Conservation (phyloP, 2,113 vertebrate genomes). For the Neotoma lepida region DNA sequence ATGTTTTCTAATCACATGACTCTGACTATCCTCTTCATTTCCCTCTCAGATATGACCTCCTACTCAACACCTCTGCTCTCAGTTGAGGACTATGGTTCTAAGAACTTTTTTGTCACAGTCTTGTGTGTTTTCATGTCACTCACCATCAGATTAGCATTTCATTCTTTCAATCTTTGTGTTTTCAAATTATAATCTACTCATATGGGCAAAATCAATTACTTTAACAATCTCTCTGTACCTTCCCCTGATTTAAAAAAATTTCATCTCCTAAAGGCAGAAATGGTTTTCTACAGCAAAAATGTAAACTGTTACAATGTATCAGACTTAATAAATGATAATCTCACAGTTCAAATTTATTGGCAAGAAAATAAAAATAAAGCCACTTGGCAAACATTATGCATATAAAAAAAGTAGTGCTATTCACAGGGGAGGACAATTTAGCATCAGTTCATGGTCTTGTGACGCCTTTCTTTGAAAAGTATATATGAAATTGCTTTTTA, state of each 20-base stretch:
- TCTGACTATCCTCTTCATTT: background rate
- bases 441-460: slow-evolving; percentile 27
- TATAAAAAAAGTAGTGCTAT: background rate
- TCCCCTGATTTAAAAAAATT: background rate
- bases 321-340: background rate
- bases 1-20: background rate
- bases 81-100: background rate
- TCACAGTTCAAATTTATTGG: background rate
- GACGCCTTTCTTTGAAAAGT: slow-evolving; percentile 59
- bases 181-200: background rate
- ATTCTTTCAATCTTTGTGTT: background rate
- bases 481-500: slow-evolving; percentile 25
- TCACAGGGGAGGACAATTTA: slow-evolving; percentile 17
- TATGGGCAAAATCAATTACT: background rate
- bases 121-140: background rate
- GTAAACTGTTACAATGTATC: background rate
- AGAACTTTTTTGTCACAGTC: background rate
- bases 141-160: background rate
- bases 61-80: background rate
- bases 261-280: background rate
- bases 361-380: background rate
- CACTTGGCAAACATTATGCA: background rate
- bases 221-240: background rate
- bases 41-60: background rate
- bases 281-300: background rate